Base-by-base conservation (phyloP, 1,140 invertebrate genomes). In the Pentalonia nigronervosa region DNA sequence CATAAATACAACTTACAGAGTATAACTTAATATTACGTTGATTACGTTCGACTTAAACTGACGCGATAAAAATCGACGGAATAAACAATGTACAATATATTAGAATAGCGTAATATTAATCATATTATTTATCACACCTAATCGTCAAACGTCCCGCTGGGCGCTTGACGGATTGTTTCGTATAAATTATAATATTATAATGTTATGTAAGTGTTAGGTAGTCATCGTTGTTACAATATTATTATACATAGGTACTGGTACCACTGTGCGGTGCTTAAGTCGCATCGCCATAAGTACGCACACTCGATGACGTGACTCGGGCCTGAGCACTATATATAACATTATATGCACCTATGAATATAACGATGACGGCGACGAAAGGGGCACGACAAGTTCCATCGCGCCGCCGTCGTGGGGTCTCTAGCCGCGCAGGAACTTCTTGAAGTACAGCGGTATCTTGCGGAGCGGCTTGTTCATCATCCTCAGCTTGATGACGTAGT, bases 391-490 rank as follows among this genome's bases (percentile, higher is more conserved):
- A 7, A 76, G 60, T 76, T 76, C 4, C 17, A 41, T 20, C 60
- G 30, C 30, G 30, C 14, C 60, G 11, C 30, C 11, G 30, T 2
- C 30, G 9, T 11, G 6, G 34, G 7, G 4, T 86, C 25, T 4
- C 11, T 93, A 86, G 7, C 91, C 81, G 6, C 76, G 76, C 81
- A 96, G 94, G 93, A 96, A 94, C 94, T 95, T 96, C 41, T 95
- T 95, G 50, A 96, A 94, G 94, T 95, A 95, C 30, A 94, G 94
- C 94, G 95, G 94, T 60, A 96, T 95, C 94, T 95, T 95, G 94
- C 95, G 95, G 3, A 95, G 95, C 94, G 95, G 95, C 81, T 96
- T 95, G 7, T 95, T 94, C 11, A 95, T 95, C 3, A 96, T 94
- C 23, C 95, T 94, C 93, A 95, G 95, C 53, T 95, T 94, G 67